A percentile compares a stretch with the other conserved stretches of the same genome.
Conservation (phyloP, 2,888 invertebrate genomes). For the Lutraria lutraria region DNA sequence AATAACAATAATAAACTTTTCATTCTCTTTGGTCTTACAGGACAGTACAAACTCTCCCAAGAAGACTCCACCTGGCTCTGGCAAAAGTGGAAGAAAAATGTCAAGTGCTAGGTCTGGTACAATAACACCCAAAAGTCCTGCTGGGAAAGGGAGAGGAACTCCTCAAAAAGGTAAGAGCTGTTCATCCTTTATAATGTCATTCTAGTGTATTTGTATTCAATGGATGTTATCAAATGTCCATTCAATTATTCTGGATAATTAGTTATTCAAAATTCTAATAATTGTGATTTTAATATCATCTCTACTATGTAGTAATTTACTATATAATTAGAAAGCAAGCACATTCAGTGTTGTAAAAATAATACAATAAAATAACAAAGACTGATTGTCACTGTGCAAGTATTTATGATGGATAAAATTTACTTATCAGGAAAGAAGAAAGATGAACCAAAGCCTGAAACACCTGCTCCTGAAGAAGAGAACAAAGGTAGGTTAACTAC, state of each 20-base stretch:
- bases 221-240: background rate
- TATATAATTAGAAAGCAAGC: background rate
- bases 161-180: conserved; percentile 53
- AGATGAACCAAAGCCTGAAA: conserved; percentile 67
- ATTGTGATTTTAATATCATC: background rate
- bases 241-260: background rate
- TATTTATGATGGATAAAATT: background rate
- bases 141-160: conserved; percentile 57
- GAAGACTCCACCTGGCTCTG: conserved; percentile 65
- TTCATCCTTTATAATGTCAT: background rate
- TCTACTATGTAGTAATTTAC: background rate
- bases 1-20: background rate
- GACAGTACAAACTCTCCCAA: conserved; percentile 64
- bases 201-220: background rate
- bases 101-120: conserved; percentile 69
- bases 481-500: conserved; percentile 41
- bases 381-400: background rate
- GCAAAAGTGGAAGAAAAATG: conserved; percentile 58
- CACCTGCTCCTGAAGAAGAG: conserved; percentile 68
- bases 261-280: background rate
- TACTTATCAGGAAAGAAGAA: conserved; percentile 63
- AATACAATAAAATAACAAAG: background rate
- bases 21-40: conserved; percentile 22
- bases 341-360: background rate
- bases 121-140: conserved; percentile 65